phyloP scores from a whole-genome alignment of 2,113 vertebrate species.

The Corythoichthys haematopterus region DNA sequence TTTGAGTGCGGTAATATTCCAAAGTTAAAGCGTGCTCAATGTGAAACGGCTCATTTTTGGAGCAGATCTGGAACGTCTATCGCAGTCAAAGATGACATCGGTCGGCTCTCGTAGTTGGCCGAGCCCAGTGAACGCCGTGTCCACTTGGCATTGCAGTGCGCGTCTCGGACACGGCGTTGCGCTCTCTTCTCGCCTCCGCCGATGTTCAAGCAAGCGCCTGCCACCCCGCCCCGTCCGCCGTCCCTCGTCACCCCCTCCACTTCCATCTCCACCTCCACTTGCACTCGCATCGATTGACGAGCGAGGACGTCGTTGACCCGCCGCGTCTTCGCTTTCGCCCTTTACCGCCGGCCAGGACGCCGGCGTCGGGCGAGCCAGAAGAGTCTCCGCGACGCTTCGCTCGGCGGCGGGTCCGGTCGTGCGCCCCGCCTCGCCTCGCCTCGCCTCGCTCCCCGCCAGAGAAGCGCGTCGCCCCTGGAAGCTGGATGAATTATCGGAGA shows the following conservation, averaged over 20 bases:
- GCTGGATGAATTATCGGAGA: slow-evolving; percentile 63
- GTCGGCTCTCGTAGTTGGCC: too few relatives aligned
- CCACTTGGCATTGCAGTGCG: slow-evolving; percentile 52
- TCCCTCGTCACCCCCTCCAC: slow-evolving; percentile 20
- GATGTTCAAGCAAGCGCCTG: not conserved
- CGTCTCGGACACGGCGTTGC: slow-evolving; percentile 59
- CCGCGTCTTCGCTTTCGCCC: slow-evolving; percentile 9
- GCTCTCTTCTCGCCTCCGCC: slow-evolving; percentile 35
- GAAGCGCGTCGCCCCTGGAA: slow-evolving; percentile 33
- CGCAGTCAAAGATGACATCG: too few relatives aligned
- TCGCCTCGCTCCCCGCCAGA: not conserved
- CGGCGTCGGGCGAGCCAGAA: not conserved
- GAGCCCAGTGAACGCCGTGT: slow-evolving; percentile 9
- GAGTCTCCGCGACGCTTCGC: not conserved
- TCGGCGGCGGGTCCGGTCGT: slow-evolving; percentile 14
- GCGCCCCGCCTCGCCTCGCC: not conserved
- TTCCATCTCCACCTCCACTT: slow-evolving; percentile 22
- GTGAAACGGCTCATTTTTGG: too few relatives aligned
- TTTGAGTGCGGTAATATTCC: too few relatives aligned
- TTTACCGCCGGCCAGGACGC: slow-evolving; percentile 7
- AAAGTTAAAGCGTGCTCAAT: too few relatives aligned
- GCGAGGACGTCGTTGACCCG: slow-evolving; percentile 13
- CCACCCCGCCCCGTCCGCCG: slow-evolving; percentile 30
- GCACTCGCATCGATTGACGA: slow-evolving; percentile 12
- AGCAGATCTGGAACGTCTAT: too few relatives aligned